phyloP scores from a whole-genome alignment of 1,140 invertebrate genomes.

The Euborellia annulipes region DNA sequence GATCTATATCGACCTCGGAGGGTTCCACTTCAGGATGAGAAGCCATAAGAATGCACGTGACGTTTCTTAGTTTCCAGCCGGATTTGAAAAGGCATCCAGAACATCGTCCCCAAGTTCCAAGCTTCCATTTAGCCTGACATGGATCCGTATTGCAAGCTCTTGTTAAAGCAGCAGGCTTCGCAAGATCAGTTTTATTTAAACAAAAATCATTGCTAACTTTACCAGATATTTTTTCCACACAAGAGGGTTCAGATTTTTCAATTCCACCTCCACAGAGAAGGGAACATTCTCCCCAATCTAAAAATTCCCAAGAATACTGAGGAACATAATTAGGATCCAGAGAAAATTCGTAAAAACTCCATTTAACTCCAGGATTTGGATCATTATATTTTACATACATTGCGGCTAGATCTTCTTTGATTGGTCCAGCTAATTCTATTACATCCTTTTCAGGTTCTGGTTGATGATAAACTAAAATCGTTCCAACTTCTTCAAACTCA shows the following conservation, averaged over 20 bases:
- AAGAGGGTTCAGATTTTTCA: constrained; percentile 24
- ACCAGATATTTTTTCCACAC: constrained; percentile 29
- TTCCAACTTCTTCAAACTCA: constrained; percentile 26
- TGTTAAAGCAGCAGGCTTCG: constrained; percentile 24
- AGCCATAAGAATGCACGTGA: constrained; percentile 30
- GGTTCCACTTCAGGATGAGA: constrained; percentile 27
- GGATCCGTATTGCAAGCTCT: constrained; percentile 28
- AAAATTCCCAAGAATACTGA: constrained; percentile 32
- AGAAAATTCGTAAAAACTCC: background rate
- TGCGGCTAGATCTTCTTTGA: constrained; percentile 23
- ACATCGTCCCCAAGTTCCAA: constrained; percentile 33
- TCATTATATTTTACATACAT: background rate
- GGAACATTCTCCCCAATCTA: constrained; percentile 28
- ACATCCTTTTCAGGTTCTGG: constrained; percentile 27
- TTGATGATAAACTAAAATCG: constrained; percentile 26
- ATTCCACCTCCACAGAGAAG: constrained; percentile 31
- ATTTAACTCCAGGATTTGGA: background rate
- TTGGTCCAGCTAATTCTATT: constrained; percentile 29
- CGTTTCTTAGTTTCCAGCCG: constrained; percentile 25
- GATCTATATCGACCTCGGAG: constrained; percentile 25
- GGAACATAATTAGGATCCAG: constrained; percentile 19
- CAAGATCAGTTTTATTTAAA: constrained; percentile 12
- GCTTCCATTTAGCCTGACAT: constrained; percentile 32
- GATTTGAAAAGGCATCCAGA: constrained; percentile 29
- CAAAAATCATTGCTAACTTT: constrained; percentile 29